These are phyloP conservation scores for Mormoops blainvillei DNA, from an alignment of 2,113 vertebrate species.

Conservation along the genomic window DNA sequence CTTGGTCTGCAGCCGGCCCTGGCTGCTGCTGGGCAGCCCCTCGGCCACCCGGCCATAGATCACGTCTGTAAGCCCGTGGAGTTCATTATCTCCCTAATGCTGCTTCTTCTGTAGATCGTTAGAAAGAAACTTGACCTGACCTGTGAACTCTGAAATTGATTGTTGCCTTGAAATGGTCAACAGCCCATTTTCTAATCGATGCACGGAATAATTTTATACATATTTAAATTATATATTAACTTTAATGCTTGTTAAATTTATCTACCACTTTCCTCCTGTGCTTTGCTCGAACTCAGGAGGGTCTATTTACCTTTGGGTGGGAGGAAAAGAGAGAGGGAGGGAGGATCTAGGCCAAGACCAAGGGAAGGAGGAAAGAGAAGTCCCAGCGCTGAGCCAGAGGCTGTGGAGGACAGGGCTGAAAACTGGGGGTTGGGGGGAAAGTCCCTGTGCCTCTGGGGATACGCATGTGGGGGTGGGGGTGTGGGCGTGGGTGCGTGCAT, in stretches of 20 bases:
- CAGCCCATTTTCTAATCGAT: constrained; percentile 89
- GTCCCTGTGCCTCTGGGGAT: neutral
- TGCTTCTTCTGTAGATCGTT: constrained; percentile 83
- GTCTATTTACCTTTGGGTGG: constrained; percentile 74
- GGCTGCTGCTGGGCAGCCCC: constrained; percentile 66
- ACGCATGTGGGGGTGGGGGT: neutral
- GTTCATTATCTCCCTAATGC: constrained; percentile 88
- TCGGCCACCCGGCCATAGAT: constrained; percentile 79
- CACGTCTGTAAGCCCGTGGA: constrained; percentile 77
- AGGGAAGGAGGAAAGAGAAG: neutral
- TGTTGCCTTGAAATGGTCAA: constrained; percentile 87
- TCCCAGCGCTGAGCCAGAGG: neutral
- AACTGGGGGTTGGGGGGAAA: neutral
- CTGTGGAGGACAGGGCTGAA: neutral
- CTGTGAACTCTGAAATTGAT: constrained; percentile 88
- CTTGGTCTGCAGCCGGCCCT: constrained; percentile 66
- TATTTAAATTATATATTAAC: constrained; percentile 91
- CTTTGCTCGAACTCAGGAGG: constrained; percentile 71
- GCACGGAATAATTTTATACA: constrained; percentile 86
- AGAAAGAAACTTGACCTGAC: constrained; percentile 89
- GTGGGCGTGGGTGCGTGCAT: no score
- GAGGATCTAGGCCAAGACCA: neutral
- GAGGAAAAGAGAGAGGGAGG: neutral
- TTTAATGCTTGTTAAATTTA: constrained; percentile 88
- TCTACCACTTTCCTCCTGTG: constrained; percentile 82